phyloP scores from a whole-genome alignment of 2,888 invertebrate species.

The Oligia fasciuncula region DNA sequence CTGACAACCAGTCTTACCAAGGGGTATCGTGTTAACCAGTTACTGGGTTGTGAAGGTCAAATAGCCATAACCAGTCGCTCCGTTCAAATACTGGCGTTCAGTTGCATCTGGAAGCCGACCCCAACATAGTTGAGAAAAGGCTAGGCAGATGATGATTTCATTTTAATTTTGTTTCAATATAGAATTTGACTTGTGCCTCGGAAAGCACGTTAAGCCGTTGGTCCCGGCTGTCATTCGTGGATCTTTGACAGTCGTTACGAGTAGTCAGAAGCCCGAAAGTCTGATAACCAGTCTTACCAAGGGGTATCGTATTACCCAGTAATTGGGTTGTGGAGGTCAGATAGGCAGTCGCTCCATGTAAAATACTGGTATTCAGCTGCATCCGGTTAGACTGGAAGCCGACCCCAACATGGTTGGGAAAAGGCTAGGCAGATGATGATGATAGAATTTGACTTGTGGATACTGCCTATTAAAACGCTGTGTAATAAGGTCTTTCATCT shows the following conservation, averaged over 20 bases:
- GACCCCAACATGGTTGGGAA: background rate
- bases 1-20: background rate
- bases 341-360: background rate
- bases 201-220: too few species aligned
- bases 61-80: background rate
- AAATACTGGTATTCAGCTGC: background rate
- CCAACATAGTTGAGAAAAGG: background rate
- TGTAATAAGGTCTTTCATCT: background rate
- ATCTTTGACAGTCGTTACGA: background rate
- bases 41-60: background rate
- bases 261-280: too few species aligned
- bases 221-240: too few species aligned
- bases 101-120: background rate
- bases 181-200: background rate
- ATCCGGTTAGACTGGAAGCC: background rate
- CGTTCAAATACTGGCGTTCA: background rate
- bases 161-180: background rate
- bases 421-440: background rate
- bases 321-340: background rate
- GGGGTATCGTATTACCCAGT: background rate
- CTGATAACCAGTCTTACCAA: background rate
- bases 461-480: background rate
- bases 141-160: background rate
- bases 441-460: background rate
- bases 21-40: background rate